phyloP scores from a whole-genome alignment of 2,113 vertebrate genomes.

The Psilopsiagon aurifrons region DNA sequence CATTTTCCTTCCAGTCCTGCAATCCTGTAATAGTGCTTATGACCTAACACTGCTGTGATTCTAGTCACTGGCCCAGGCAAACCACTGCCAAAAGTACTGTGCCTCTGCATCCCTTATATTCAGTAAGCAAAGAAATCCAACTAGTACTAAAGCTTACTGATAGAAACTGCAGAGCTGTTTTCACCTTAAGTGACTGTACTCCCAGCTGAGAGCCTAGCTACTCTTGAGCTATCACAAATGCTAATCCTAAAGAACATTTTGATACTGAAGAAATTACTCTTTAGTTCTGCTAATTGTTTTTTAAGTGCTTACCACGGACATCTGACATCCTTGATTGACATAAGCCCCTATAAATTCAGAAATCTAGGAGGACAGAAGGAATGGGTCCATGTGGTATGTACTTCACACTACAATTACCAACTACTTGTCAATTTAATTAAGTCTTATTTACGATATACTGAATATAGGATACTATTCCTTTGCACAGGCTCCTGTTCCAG shows the following conservation, averaged over 20 bases:
- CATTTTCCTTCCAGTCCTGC: background rate
- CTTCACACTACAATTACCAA: background rate
- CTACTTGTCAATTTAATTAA: background rate
- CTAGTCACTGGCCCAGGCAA: background rate
- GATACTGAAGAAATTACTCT: constrained; percentile 12
- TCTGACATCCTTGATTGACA: constrained; percentile 93
- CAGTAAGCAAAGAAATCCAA: background rate
- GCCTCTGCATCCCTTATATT: background rate
- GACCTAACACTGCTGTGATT: background rate
- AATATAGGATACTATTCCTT: background rate
- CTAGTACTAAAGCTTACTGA: background rate
- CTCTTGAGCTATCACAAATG: background rate
- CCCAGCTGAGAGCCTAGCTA: background rate
- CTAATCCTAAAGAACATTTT: constrained; percentile 3
- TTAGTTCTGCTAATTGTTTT: constrained; percentile 67
- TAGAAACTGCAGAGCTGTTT: background rate
- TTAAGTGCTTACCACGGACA: constrained; percentile 94
- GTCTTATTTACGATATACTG: background rate
- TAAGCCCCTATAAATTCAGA: constrained; percentile 97
- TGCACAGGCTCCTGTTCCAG: constrained; percentile 88
- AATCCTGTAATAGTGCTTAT: background rate
- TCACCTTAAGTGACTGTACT: background rate
- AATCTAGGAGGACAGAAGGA: constrained; percentile 92
- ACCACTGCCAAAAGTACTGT: background rate
- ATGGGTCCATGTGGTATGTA: constrained; percentile 97